These are phyloP conservation scores for Poliocrania exsul DNA, from an alignment of 2,797 vertebrate genomes.

Conservation along the genomic window DNA sequence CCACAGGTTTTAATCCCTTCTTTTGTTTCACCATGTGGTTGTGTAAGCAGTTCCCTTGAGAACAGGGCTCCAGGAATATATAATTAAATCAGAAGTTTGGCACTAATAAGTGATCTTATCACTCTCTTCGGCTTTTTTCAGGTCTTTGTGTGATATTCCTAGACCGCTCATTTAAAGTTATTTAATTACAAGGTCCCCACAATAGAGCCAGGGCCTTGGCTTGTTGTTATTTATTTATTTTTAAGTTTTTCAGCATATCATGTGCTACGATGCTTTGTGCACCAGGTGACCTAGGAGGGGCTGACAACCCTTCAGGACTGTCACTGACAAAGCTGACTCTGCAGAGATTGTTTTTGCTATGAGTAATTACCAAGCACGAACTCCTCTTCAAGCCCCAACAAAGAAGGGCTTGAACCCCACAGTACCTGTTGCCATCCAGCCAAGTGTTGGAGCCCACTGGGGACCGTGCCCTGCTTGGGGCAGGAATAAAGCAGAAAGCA, in stretches of 20 bases:
- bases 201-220: neutral
- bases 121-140: constrained; percentile 62
- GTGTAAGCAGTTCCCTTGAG: constrained; percentile 72
- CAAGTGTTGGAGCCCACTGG: neutral
- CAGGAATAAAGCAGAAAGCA: neutral
- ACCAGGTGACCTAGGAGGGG: constrained; percentile 45
- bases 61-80: constrained; percentile 59
- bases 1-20: constrained; percentile 66
- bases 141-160: constrained; percentile 64
- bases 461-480: neutral
- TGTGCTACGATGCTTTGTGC: neutral
- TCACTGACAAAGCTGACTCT: constrained; percentile 18
- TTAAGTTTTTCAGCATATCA: neutral
- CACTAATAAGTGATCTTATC: constrained; percentile 68
- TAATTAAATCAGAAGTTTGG: constrained; percentile 74
- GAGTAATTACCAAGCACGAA: neutral
- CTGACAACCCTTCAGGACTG: constrained; percentile 54
- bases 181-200: constrained; percentile 67
- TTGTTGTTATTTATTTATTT: neutral
- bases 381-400: constrained; percentile 19
- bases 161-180: neutral
- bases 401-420: neutral
- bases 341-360: constrained; percentile 21
- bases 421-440: neutral
- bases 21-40: constrained; percentile 70